Base-by-base conservation (phyloP, 1,140 invertebrate species). In the Atta colombica region DNA sequence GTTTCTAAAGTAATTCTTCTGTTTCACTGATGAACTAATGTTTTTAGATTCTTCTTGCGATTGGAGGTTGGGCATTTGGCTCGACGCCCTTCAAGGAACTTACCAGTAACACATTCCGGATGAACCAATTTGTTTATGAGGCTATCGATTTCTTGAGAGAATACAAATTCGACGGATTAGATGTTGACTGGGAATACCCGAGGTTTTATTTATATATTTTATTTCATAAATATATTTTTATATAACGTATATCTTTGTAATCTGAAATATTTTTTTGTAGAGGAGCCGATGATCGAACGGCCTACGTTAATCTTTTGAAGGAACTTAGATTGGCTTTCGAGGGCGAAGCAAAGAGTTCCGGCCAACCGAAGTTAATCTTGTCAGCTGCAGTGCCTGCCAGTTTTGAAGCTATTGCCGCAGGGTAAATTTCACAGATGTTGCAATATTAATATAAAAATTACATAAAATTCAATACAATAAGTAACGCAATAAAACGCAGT, bases 121-220 rank as follows among this genome's bases (percentile, higher is more conserved):
- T 99, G 98, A 99, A 99, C 92, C 98, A 98, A 92, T 99, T 99
- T 92, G 98, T 99, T 3, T 99, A 99, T 92, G 98, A 99, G 92
- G 97, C 98, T 6, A 98, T 99, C 60, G 98, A 99, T 90, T 99
- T 99, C 95, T 96, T 99, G 2, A 96, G 99, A 35, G 97, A 98
- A 92, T 98, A 98, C 89, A 97, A 98, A 94, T 99, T 99, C 93
- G 99, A 99, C 93, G 99, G 99, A 7, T 95, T 99, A n/a, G 99
- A 99, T 90, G 97, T 99, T 0, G 98, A 99, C 93, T 99, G 99
- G 99, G 98, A 99, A 95, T 99, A 99, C 95, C 98, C 99, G 3
- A 96, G 97, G 97, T 97, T 66, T 60, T 0, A 16, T 85, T 77
- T 25, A n/a, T 75, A 60, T 39, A 35, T 35, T 35, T 35, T 35